phyloP scores from a whole-genome alignment of 2,888 invertebrate species.

The Amblyteles armatorius region DNA sequence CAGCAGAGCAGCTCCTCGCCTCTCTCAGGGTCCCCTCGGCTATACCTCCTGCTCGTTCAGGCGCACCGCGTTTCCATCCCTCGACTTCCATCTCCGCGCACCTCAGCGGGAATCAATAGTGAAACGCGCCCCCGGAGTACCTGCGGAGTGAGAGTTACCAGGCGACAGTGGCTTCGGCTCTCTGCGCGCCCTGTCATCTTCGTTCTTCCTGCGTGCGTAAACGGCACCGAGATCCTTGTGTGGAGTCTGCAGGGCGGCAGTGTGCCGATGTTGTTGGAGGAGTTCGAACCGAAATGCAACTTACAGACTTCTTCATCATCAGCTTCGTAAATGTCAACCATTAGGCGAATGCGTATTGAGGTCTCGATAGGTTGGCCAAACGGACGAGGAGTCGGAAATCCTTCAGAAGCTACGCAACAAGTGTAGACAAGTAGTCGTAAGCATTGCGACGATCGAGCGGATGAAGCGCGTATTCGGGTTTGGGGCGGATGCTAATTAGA shows the following conservation, averaged over 20 bases:
- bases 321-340: background rate
- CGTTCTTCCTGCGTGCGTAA: constrained; percentile 22
- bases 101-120: constrained; percentile 76
- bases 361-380: background rate
- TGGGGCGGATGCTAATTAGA: too few species aligned
- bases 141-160: constrained; percentile 65
- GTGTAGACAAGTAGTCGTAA: background rate
- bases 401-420: constrained; percentile 5
- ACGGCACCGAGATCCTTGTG: background rate
- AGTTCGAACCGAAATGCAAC: background rate
- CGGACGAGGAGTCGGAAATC: background rate
- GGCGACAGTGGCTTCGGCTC: constrained; percentile 54
- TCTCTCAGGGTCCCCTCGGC: constrained; percentile 25
- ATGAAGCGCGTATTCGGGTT: too few species aligned
- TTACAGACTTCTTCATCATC: background rate
- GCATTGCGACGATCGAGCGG: background rate
- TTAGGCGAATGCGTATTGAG: background rate
- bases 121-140: constrained; percentile 69
- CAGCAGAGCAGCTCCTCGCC: constrained; percentile 22
- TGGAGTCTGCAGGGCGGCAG: background rate
- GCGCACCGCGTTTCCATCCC: constrained; percentile 60
- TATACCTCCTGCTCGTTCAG: constrained; percentile 52
- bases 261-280: background rate
- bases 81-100: constrained; percentile 66
- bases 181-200: constrained; percentile 66